These are phyloP conservation scores for Eilema depressum DNA, from an alignment of 2,888 invertebrate genomes.

Conservation along the genomic window DNA sequence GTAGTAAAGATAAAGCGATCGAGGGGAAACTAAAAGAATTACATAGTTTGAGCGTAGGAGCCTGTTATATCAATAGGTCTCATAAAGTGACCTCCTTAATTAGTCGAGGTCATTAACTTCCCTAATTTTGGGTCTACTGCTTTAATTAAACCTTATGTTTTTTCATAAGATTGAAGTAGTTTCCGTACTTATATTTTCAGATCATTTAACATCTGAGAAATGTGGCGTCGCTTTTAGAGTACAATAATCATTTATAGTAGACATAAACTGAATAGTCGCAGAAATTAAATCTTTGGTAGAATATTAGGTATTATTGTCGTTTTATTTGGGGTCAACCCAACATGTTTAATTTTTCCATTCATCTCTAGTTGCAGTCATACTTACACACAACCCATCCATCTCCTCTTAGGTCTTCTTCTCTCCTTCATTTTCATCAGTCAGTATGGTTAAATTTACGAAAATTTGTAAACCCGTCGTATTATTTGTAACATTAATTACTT, in stretches of 20 bases:
- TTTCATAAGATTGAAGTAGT: constrained; percentile 32
- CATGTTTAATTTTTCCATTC: too few relatives aligned
- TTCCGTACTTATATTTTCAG: constrained; percentile 32
- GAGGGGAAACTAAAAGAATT: constrained; percentile 28
- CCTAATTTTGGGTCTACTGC: constrained; percentile 34
- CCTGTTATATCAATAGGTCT: neutral
- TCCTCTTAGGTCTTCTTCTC: too few relatives aligned
- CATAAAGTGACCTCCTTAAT: constrained; percentile 28
- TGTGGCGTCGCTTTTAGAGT: constrained; percentile 26
- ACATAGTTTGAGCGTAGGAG: neutral
- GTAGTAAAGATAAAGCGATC: constrained; percentile 3
- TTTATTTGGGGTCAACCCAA: too few relatives aligned
- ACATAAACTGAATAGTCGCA: too few relatives aligned
- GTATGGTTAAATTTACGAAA: neutral
- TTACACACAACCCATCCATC: too few relatives aligned
- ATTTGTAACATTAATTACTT: neutral
- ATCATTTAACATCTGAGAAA: constrained; percentile 43
- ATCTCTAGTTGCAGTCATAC: too few relatives aligned
- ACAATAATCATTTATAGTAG: constrained; percentile 27
- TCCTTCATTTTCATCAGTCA: too few relatives aligned
- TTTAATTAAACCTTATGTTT: constrained; percentile 40
- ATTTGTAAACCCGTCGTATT: neutral
- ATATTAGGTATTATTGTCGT: too few relatives aligned
- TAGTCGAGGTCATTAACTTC: constrained; percentile 35
- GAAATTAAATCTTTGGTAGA: constrained; percentile 19